Evolutionary conservation across 1,140 invertebrate species (phyloP), one percentile per base, ranked within the genome.

Genomic region (Drosophila pectinifera): DNA sequence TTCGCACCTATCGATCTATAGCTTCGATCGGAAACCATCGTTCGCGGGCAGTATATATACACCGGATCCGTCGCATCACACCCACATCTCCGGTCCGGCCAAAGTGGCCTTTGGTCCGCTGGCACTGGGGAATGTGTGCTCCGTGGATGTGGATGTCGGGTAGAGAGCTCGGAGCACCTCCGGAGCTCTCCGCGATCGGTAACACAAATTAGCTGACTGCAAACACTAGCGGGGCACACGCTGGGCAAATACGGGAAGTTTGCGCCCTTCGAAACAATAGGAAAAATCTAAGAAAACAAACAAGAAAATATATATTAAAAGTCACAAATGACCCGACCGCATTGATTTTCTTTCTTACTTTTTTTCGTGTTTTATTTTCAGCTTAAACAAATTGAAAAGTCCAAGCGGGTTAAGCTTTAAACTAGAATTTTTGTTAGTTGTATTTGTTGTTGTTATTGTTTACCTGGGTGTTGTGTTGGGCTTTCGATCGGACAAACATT

Each of bases 211-310:
- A 88, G 78, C 83, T 70, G 26, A 49, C 48, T 38, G 68, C 34
- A 70, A 77, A 54, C 74, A 77, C 61, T 75, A 75, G 49, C 72
- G 63, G 73, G 39, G 59, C 51, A 73, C 68, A 86, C 81, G 78
- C 38, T 78, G 41, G 41, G 51, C 68, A 85, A 74, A 85, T 80
- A 85, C 54, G 69, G 82, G 78, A 86, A 88, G 83, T 88, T 88
- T 65, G 36, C 69, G 42, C 36, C 51, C 54, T 49, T 56, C 24
- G 22, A 43, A 26, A n/a, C 8, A 48, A 14, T 36, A 22, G 22
- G 24, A 26, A 55, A 43, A 49, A 42, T 53, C 18, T 20, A 39
- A 39, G 14, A 24, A 24, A 22, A 8, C 22, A 22, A 22, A 22
- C 22, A 46, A 22, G 20, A 28, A 46, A n/a, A n/a, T n/a, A n/a